phyloP scores from a whole-genome alignment of 2,888 invertebrate species.

The Sarcophaga subvicina region DNA sequence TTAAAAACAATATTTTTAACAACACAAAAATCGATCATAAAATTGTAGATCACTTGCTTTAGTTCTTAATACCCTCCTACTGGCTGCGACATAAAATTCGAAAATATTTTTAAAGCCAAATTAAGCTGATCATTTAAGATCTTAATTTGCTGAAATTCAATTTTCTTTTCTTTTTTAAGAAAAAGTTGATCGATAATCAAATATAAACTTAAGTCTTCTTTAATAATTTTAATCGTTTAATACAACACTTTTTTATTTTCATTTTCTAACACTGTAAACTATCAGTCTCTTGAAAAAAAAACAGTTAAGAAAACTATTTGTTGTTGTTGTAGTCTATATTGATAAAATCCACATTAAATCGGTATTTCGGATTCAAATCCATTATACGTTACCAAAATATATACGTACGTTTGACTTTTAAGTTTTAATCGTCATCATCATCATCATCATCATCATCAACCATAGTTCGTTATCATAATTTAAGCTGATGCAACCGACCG shows the following conservation, averaged over 20 bases:
- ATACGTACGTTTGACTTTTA: slow-evolving; percentile 47
- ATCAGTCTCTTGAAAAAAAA: no score
- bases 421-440: not conserved
- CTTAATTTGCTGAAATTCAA: no score
- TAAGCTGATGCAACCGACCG: not conserved
- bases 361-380: slow-evolving; percentile 26
- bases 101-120: no score
- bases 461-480: slow-evolving; percentile 1
- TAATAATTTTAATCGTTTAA: no score
- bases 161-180: no score
- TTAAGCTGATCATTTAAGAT: no score
- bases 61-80: not conserved
- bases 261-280: no score
- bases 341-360: slow-evolving; percentile 16
- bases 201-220: no score
- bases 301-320: not conserved
- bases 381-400: not conserved
- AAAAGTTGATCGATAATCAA: no score
- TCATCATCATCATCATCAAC: not conserved
- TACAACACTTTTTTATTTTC: no score
- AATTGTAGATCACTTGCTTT: not conserved
- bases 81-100: no score
- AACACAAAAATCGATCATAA: not conserved
- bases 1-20: no score
- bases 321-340: not conserved